Base-by-base conservation (phyloP, 1,140 invertebrate genomes). In the Mizuhopecten yessoensis region DNA sequence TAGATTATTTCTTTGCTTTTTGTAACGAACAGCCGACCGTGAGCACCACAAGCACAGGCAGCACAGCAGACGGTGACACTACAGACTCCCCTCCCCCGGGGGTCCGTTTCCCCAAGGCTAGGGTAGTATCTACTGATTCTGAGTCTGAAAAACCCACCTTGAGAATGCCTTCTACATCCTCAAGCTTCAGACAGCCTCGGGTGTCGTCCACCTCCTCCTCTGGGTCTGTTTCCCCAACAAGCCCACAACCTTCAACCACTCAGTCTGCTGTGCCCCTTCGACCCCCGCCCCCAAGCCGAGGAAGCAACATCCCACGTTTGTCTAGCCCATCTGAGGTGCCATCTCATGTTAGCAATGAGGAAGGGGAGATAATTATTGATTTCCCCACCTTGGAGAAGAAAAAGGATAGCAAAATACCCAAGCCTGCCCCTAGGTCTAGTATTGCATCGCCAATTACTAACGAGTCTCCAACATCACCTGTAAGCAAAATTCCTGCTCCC, bases 291-390 rank as follows among this genome's bases (percentile, higher is more conserved):
- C 88, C 34, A 17, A 87, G 39, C n/a, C 45, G 88, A 34, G 86
- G 42, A 34, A 75, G 42, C 36, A 86, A 33, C n/a, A 45, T 87
- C 42, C 45, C 34, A n/a, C 36, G 36, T 29, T 88, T 36, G 10
- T 87, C 90, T 49, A 89, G 89, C 34, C 0, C 57, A 5, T 29
- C 1, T 75, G 57, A 75, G 57, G 29, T n/a, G 29, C 57, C 57
- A 75, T 75, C 57, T 0, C 57, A 75, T 75, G 57, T 5, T 75
- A n/a, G 29, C 29, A 75, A 75, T 75, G 89, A 87, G 33, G 90
- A 91, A 34, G 93, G 89, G 33, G 91, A 93, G 88, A 93, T 93
- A 87, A 86, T 93, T 13, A 92, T 93, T 33, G 89, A 92, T 57
- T 93, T 92, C 49, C 88, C 91, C 49, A 86, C 45, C 45, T 39